These are phyloP conservation scores for Drosophila insularis DNA, from an alignment of 1,140 invertebrate species.

Conservation along the genomic window DNA sequence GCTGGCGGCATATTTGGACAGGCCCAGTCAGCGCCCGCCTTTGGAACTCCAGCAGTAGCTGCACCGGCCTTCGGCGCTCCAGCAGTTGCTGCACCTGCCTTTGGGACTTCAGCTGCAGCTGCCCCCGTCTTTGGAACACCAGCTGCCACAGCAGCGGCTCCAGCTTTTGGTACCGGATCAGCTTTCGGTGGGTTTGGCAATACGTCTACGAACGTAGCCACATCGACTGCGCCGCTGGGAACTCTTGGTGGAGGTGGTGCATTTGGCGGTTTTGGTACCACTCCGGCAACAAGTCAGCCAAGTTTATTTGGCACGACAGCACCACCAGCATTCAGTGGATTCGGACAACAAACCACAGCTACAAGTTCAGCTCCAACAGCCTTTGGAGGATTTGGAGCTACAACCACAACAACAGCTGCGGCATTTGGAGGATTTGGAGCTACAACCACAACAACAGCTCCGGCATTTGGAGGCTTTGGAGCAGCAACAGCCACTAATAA, in stretches of 20 bases:
- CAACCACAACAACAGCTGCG: constrained; percentile 68
- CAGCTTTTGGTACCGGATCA: constrained; percentile 2
- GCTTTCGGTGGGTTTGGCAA: constrained; percentile 35
- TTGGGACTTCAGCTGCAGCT: constrained; percentile 14
- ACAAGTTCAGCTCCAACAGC: constrained; percentile 55
- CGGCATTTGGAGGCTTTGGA: constrained; percentile 84
- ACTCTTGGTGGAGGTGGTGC: constrained; percentile 56
- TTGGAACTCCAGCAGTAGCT: constrained; percentile 63
- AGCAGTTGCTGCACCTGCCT: constrained; percentile 24
- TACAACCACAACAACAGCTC: not conserved
- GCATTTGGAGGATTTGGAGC: constrained; percentile 84
- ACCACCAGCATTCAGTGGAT: constrained; percentile 81
- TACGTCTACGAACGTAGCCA: constrained; percentile 39
- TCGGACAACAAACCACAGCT: constrained; percentile 52
- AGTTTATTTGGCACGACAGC: constrained; percentile 72
- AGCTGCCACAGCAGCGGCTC: constrained; percentile 46
- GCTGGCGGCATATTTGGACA: constrained; percentile 67
- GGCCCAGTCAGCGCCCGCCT: constrained; percentile 52
- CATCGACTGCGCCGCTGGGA: constrained; percentile 54
- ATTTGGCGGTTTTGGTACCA: constrained; percentile 67
- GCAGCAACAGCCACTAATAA: not conserved
- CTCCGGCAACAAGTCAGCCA: constrained; percentile 52
- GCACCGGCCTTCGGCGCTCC: constrained; percentile 39
- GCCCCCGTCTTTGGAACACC: constrained; percentile 28
- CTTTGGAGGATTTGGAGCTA: constrained; percentile 85